Evolutionary conservation across 2,888 invertebrate genomes (phyloP).

Genomic region (Hypomecis punctinalis): DNA sequence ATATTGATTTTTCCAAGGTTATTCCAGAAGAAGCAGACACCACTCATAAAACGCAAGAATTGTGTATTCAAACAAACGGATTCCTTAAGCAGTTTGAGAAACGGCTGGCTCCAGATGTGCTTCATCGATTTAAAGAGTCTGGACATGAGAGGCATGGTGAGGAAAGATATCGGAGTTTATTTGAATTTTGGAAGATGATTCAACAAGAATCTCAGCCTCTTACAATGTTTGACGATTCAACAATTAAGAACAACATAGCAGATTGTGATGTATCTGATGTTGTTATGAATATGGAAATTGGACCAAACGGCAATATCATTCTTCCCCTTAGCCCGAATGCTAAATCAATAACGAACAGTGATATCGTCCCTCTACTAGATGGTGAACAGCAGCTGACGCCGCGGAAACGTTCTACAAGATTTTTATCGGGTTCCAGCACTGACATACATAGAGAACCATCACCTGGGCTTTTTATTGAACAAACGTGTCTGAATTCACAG

Average conservation of each 20-base stretch:
- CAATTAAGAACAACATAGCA: slow-evolving; percentile 26
- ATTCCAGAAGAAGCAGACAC: slow-evolving; percentile 9
- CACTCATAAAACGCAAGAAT: slow-evolving; percentile 9
- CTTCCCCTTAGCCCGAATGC: slow-evolving; percentile 19
- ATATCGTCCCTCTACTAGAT: slow-evolving; percentile 1
- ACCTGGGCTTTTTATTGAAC: slow-evolving; percentile 5
- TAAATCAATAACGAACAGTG: slow-evolving; percentile 13
- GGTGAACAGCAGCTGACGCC: slow-evolving; percentile 6
- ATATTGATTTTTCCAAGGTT: slow-evolving; percentile 12
- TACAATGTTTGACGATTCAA: slow-evolving; percentile 21
- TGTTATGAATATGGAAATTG: slow-evolving; percentile 26
- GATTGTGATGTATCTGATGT: slow-evolving; percentile 23
- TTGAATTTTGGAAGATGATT: slow-evolving; percentile 22
- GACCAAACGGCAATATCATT: slow-evolving; percentile 20
- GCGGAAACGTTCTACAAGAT: slow-evolving; percentile 4
- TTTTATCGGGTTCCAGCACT: slow-evolving; percentile 6
- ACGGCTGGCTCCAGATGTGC: slow-evolving; percentile 11
- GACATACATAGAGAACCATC: slow-evolving; percentile 8
- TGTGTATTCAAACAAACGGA: slow-evolving; percentile 3
- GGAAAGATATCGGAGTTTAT: slow-evolving; percentile 13
- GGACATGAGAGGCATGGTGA: slow-evolving; percentile 10
- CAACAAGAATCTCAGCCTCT: slow-evolving; percentile 16
- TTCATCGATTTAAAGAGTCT: slow-evolving; percentile 4
- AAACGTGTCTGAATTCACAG: slow-evolving; percentile 2
- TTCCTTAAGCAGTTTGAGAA: slow-evolving; percentile 17